Base-by-base conservation (phyloP, 2,113 vertebrate species). In the Scatophagus argus region DNA sequence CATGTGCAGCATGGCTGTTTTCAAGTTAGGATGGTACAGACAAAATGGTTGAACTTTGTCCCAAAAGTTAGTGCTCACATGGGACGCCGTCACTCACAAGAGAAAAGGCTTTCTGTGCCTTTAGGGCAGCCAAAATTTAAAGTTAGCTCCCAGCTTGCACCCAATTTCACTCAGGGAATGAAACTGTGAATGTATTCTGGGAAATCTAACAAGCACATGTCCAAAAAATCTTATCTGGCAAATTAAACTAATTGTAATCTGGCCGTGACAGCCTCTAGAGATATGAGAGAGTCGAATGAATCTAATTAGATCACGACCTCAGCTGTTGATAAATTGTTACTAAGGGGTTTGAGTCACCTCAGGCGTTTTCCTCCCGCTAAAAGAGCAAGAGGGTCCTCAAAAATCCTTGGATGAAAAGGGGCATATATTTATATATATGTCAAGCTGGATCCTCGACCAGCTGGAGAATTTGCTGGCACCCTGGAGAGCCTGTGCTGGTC, bases 371-470 rank as follows among this genome's bases (percentile, higher is more conserved):
- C 80, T 39, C 14, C 27, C 31, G 39, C 47, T 55, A 72, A 71
- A 77, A 66, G 51, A 81, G 63, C 55, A 81, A 54, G 56, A 76
- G 77, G 77, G 77, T 79, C 51, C 61, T 83, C 52, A 32, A 46
- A 47, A 85, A 76, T 79, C 54, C 41, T 69, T 6, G 16, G 52
- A 59, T 72, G 62, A 68, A 87, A 82, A 60, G 14, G 64, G 69
- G 38, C 46, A 70, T 65, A 47, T 90, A 69, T 87, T 88, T 86
- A 84, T 90, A 69, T 87, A 87, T 86, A 84, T 87, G 71, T 85
- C 10, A 17, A 69, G 61, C 81, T 55, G 76, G 81, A 66, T 84
- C 25, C 36, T 74, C 27, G 12, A 55, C 79, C 77, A 60, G n/a
- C 68, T 70, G 73, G 86, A 86, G 82, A 84, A 84, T 86, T 87